Base-by-base conservation (phyloP, 1,140 invertebrate species). In the Dinothrombium tinctorium region DNA sequence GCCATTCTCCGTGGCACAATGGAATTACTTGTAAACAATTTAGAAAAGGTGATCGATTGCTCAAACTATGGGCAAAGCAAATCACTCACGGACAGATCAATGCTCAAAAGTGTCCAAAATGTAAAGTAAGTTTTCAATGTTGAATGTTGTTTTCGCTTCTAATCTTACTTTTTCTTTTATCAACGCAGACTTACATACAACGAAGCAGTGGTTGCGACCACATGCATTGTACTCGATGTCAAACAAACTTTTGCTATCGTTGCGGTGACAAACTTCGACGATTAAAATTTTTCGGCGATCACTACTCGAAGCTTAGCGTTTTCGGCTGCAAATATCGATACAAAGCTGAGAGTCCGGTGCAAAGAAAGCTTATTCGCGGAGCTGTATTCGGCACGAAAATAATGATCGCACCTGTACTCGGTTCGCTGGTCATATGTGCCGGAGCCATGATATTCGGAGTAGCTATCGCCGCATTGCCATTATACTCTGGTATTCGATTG, bases 61-160 rank as follows among this genome's bases (percentile, higher is more conserved):
- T 63, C 6, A 57, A 57, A 43, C 45, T 44, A 19, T 63, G 62
- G 61, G 60, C 61, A 7, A 50, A 54, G 29, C 52, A 59, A 42
- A 43, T 49, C 5, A 54, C 53, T 36, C 53, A 54, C 40, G 61
- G 61, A 9, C 53, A 58, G 41, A 39, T 49, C 12, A 64, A 64
- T 53, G 62, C 62, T 12, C 56, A 61, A 37, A 53, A 49, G 41
- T 64, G 62, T 50, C 62, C 62, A 0, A 58, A 56, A 37, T 64
- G 61, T 49, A 60, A 62, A 54, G 60, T 63, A 53, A 50, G 31
- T 9, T 4, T 21, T 33, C 7, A 33, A 6, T 23, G 14, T 2
- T 28, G 8, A 11, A 31, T 28, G 12, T 29, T 26, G 6, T 26
- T 12, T 14, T 35, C 19, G 4, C 2, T 36, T 14, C 3, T 21